These are phyloP conservation scores for Callionymus lyra DNA, from an alignment of 2,113 vertebrate species.

Conservation along the genomic window DNA sequence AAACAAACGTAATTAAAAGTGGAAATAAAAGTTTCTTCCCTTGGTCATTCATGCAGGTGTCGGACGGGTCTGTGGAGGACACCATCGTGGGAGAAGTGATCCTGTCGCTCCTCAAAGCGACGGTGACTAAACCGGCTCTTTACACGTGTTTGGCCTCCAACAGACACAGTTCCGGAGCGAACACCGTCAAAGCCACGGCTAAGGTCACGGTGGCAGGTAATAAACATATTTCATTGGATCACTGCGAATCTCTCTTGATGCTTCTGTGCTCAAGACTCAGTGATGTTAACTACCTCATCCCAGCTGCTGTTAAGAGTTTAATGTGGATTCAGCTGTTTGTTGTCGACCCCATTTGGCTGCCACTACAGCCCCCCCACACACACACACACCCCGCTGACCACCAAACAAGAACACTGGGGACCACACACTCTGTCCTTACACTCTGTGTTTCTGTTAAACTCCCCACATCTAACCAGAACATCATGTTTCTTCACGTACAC, in stretches of 20 bases:
- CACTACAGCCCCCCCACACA: background rate
- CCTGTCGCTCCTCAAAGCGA: constrained; percentile 77
- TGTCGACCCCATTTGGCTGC: constrained; percentile 43
- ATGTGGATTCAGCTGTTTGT: constrained; percentile 47
- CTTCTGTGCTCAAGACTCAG: background rate
- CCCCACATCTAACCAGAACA: constrained; percentile 18
- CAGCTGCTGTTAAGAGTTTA: constrained; percentile 17
- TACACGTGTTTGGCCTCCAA: constrained; percentile 92
- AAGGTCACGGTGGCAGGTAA: constrained; percentile 82
- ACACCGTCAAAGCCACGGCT: constrained; percentile 83
- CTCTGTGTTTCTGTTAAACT: constrained; percentile 8
- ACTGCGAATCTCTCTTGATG: background rate
- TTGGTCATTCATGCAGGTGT: constrained; percentile 69
- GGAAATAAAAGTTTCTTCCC: background rate
- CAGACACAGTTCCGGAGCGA: constrained; percentile 83
- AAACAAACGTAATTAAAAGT: too few relatives aligned
- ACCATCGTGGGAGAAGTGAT: constrained; percentile 78
- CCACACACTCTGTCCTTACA: constrained; percentile 25
- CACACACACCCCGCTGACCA: constrained; percentile 8
- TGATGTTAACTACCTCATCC: constrained; percentile 10
- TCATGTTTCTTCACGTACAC: constrained; percentile 19
- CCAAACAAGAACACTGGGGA: constrained; percentile 8
- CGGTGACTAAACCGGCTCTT: constrained; percentile 79
- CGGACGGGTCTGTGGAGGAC: constrained; percentile 78
- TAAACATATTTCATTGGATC: background rate